These are phyloP conservation scores for Watersipora subatra DNA, from an alignment of 1,140 invertebrate species.

Conservation along the genomic window DNA sequence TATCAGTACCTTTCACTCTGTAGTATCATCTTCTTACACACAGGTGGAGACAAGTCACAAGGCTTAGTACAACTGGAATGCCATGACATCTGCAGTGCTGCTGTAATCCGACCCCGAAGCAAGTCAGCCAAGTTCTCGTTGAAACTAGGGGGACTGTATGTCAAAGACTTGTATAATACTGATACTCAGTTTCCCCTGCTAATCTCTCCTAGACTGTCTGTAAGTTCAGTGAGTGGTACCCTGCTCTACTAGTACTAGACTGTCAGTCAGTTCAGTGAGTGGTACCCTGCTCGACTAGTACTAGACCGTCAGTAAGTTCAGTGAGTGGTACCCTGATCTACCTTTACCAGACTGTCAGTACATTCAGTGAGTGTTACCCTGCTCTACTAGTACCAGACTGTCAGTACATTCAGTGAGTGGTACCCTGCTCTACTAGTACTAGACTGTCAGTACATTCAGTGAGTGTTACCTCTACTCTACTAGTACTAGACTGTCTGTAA, in stretches of 20 bases:
- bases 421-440: too few relatives aligned
- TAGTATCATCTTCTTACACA: neutral
- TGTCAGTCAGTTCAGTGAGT: neutral
- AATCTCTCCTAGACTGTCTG: neutral
- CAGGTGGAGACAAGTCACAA: neutral
- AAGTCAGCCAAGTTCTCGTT: neutral
- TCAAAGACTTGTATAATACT: neutral
- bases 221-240: neutral
- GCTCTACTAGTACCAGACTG: too few relatives aligned
- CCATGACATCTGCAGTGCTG: neutral
- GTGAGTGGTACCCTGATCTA: neutral
- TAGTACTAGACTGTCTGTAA: neutral
- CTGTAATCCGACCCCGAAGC: neutral
- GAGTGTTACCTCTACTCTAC: neutral
- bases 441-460: neutral
- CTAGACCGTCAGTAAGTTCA: neutral
- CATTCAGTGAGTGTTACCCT: too few relatives aligned
- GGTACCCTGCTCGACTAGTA: neutral
- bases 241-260: neutral
- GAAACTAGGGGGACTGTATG: neutral
- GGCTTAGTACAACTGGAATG: neutral
- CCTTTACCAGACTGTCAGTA: too few relatives aligned
- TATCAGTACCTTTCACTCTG: neutral
- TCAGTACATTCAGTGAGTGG: too few relatives aligned
- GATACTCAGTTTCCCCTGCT: neutral